These are phyloP conservation scores for Eubucco bourcierii DNA, from an alignment of 2,113 vertebrate genomes.

Conservation along the genomic window DNA sequence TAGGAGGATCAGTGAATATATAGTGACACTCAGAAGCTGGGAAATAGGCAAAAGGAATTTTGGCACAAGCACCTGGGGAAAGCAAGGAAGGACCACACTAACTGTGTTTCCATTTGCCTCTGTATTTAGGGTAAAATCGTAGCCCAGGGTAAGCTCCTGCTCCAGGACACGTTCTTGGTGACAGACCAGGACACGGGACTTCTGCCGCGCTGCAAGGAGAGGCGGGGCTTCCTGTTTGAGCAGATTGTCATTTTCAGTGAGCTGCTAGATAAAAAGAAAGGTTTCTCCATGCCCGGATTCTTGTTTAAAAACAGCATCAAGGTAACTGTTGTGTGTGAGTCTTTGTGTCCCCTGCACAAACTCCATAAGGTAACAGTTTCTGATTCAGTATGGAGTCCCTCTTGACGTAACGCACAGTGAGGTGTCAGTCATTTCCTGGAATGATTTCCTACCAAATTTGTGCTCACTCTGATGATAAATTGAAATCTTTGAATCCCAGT, in stretches of 20 bases:
- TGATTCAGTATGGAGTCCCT: neutral
- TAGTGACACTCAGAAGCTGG: neutral
- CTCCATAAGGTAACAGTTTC: constrained; percentile 41
- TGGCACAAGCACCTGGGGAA: neutral
- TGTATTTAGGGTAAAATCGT: constrained; percentile 93
- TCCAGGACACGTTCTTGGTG: constrained; percentile 96
- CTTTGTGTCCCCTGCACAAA: constrained; percentile 9
- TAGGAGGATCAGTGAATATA: neutral
- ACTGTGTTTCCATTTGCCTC: neutral
- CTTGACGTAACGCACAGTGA: neutral
- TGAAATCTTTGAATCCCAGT: neutral
- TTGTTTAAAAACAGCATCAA: constrained; percentile 98
- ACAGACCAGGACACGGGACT: constrained; percentile 92
- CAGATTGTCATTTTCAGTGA: constrained; percentile 99
- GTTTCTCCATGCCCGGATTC: constrained; percentile 94
- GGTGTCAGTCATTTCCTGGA: neutral
- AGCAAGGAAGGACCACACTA: neutral
- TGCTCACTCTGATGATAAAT: neutral
- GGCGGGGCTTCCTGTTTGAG: constrained; percentile 95
- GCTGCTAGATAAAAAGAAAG: constrained; percentile 97
- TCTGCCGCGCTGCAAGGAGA: constrained; percentile 93
- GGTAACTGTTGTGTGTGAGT: constrained; percentile 68
- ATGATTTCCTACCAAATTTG: neutral
- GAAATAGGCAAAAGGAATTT: neutral
- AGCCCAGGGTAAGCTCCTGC: constrained; percentile 93